A percentile compares a stretch with the other conserved stretches of the same genome.
Conservation (phyloP, 2,888 invertebrate genomes). For the Ormyrus thymus region DNA sequence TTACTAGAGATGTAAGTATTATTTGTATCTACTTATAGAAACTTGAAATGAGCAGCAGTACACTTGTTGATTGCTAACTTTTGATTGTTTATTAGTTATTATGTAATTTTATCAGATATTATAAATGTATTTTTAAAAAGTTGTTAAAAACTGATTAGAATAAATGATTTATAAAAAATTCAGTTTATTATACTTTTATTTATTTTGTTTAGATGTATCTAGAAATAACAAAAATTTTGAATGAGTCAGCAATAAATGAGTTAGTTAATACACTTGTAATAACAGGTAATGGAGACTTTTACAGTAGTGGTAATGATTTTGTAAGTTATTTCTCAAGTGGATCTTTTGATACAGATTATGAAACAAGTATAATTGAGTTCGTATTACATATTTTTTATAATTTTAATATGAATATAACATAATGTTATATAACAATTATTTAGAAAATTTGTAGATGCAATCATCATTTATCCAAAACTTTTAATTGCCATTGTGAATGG, state of each 20-base stretch:
- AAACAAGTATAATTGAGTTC: constrained; percentile 14
- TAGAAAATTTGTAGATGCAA: constrained; percentile 83
- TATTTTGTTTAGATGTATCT: constrained; percentile 79
- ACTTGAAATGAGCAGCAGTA: neutral
- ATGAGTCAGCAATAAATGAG: constrained; percentile 82
- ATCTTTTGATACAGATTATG: neutral
- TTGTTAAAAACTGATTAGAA: no score
- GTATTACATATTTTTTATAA: constrained; percentile 20
- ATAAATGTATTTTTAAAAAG: no score
- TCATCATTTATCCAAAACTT: constrained; percentile 92
- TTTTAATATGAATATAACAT: constrained; percentile 1
- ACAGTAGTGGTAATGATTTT: constrained; percentile 90
- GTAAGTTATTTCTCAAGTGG: constrained; percentile 50
- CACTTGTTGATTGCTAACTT: neutral
- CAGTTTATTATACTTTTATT: neutral
- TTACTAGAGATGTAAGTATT: constrained; percentile 74
- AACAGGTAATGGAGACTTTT: constrained; percentile 88
- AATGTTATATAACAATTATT: constrained; percentile 63
- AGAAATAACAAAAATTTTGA: constrained; percentile 80
- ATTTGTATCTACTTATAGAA: neutral
- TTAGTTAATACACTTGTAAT: constrained; percentile 83
- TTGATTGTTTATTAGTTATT: neutral
- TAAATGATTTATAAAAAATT: no score
- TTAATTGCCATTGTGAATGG: constrained; percentile 94
- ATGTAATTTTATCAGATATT: no score